A percentile compares a stretch with the other conserved stretches of the same genome.
phyloP scores from a whole-genome alignment of 2,888 invertebrate genomes.

The Neria commutata region DNA sequence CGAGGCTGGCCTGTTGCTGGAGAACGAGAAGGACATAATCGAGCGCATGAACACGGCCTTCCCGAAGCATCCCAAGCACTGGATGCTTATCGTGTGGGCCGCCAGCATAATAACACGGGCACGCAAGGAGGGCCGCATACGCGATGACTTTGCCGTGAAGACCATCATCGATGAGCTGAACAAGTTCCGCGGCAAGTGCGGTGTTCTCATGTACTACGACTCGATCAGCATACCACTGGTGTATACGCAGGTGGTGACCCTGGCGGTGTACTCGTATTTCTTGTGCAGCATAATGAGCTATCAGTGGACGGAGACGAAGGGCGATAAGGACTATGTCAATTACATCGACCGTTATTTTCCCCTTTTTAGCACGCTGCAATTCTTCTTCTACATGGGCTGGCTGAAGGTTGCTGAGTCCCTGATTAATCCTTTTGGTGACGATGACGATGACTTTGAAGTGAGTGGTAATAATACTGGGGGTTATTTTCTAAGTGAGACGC shows the following conservation, averaged over 20 bases:
- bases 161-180: conserved; percentile 86
- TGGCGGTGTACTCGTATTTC: conserved; percentile 87
- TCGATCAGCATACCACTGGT: conserved; percentile 77
- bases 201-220: conserved; percentile 75
- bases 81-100: conserved; percentile 90
- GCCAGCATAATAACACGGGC: conserved; percentile 86
- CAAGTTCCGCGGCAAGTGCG: conserved; percentile 78
- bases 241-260: conserved; percentile 87
- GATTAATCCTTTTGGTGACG: conserved; percentile 89
- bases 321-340: conserved; percentile 59
- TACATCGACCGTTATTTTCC: conserved; percentile 84
- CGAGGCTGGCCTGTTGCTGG: conserved; percentile 79
- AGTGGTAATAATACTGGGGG: not conserved
- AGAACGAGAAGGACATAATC: conserved; percentile 79
- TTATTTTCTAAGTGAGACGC: not conserved
- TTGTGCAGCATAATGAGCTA: conserved; percentile 83
- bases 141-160: conserved; percentile 90
- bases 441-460: conserved; percentile 87
- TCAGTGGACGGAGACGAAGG: conserved; percentile 75
- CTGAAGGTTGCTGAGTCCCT: conserved; percentile 87
- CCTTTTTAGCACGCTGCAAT: conserved; percentile 83
- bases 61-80: conserved; percentile 84
- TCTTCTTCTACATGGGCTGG: conserved; percentile 89
- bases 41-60: conserved; percentile 77
- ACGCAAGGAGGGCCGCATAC: conserved; percentile 82